Evolutionary conservation across 2,888 invertebrate genomes (phyloP), one percentile per base, ranked within the genome.

Genomic region (Callosobruchus maculatus): DNA sequence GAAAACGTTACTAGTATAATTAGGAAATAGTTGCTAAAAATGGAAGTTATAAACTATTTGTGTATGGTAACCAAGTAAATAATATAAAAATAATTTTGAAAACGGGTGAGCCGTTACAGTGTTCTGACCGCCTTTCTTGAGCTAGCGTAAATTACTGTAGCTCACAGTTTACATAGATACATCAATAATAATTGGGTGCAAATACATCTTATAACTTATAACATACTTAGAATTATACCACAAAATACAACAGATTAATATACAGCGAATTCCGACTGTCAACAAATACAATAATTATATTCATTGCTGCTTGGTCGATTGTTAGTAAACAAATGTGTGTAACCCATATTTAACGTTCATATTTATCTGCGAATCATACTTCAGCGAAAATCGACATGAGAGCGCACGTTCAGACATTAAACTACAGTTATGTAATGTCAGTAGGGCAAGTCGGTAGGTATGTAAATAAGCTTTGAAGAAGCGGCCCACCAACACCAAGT

Each of bases 391-490:
- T 18, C 7, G 49, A 49, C 7, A 49, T n/a, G n/a, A n/a, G 13
- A 49, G 49, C 49, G 18, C 49, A 49, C 49, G 18, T 49, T 49
- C 49, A 49, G 18, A 49, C 49, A 49, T 49, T 49, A 49, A 80
- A 82, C 78, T 83, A 85, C 85, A 84, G 85, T 86, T 86, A 86
- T 83, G 82, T 84, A 85, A 86, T 85, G 84, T 85, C 83, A 85
- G 84, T 86, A 83, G 84, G 85, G 83, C 85, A 85, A 83, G 82
- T 82, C 80, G 80, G 80, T 81, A 84, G 83, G 84, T 83, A 83
- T 83, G 83, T 83, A 81, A 82, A 81, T 77, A 76, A 73, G 74
- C 70, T 70, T 72, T 74, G 76, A 79, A 84, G 85, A 85, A 83
- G 85, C 83, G 85, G 84, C 80, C 80, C 84, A 77, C 83, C 84